phyloP scores from a whole-genome alignment of 1,140 invertebrate genomes.

The Ooceraea biroi region DNA sequence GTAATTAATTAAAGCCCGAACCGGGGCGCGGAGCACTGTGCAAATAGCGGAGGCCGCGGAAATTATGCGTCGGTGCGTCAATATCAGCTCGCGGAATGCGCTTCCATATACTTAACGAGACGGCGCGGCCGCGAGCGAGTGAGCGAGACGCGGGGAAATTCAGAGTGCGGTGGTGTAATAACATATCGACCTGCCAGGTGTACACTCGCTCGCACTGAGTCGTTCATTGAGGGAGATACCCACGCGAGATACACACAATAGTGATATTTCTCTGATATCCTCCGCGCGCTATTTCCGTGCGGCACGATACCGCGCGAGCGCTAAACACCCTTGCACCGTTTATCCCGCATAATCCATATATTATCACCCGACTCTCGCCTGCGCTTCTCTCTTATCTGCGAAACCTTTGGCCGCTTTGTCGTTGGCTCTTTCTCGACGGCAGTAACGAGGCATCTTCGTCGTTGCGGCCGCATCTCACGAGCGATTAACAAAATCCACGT shows the following conservation, averaged over 20 bases:
- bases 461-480: background rate
- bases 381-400: background rate
- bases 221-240: constrained; percentile 31
- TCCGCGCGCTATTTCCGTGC: constrained; percentile 56
- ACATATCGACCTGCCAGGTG: constrained; percentile 63
- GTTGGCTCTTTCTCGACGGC: background rate
- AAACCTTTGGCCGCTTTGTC: background rate
- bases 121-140: background rate
- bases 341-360: constrained; percentile 52
- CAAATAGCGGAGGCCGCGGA: constrained; percentile 57
- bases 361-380: constrained; percentile 12
- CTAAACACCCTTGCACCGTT: constrained; percentile 31
- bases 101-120: constrained; percentile 60
- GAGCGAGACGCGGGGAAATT: constrained; percentile 24
- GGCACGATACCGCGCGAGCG: constrained; percentile 38
- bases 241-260: constrained; percentile 58
- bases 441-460: background rate
- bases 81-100: constrained; percentile 52
- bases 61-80: constrained; percentile 61
- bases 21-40: constrained; percentile 9
- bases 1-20: constrained; percentile 60
- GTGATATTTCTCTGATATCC: constrained; percentile 65
- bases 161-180: constrained; percentile 35
- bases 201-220: constrained; percentile 13
- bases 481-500: background rate